A percentile compares a stretch with the other conserved stretches of the same genome.
These are phyloP conservation scores for Sesia apiformis DNA, from an alignment of 2,888 invertebrate genomes.

Conservation along the genomic window DNA sequence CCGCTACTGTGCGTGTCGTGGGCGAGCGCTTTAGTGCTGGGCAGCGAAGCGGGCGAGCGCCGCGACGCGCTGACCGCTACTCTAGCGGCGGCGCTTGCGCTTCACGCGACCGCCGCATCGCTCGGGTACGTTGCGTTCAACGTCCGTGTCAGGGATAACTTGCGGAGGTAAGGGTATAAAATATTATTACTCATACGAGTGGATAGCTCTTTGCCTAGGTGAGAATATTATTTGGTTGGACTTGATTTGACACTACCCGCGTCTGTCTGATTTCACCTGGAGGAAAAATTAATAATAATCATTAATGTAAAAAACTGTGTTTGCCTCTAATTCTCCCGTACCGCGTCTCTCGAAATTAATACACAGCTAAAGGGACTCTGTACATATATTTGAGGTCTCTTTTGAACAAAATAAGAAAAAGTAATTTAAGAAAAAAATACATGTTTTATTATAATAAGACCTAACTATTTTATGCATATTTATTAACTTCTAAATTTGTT, in stretches of 20 bases:
- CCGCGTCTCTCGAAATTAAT: too few relatives aligned
- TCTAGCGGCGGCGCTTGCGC: conserved; percentile 83
- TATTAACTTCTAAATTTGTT: too few relatives aligned
- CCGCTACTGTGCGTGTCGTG: conserved; percentile 90
- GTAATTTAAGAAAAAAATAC: too few relatives aligned
- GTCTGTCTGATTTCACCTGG: too few relatives aligned
- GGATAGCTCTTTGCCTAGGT: neutral
- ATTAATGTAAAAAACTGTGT: neutral
- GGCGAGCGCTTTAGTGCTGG: conserved; percentile 74
- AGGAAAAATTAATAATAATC: neutral
- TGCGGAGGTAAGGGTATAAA: conserved; percentile 54
- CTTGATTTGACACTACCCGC: too few relatives aligned
- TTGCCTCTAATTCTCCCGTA: conserved; percentile 1
- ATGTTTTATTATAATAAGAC: too few relatives aligned
- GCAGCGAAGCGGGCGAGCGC: conserved; percentile 82
- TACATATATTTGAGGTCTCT: too few relatives aligned
- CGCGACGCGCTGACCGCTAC: conserved; percentile 80
- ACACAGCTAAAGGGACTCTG: too few relatives aligned
- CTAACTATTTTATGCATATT: too few relatives aligned
- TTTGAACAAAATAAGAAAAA: too few relatives aligned
- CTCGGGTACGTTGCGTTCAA: conserved; percentile 92
- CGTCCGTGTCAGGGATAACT: conserved; percentile 85
- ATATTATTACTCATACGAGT: neutral
- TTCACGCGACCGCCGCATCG: conserved; percentile 88
- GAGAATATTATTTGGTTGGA: too few relatives aligned